Conservation (phyloP, 1,140 invertebrate species). For the Grapholita molesta region DNA sequence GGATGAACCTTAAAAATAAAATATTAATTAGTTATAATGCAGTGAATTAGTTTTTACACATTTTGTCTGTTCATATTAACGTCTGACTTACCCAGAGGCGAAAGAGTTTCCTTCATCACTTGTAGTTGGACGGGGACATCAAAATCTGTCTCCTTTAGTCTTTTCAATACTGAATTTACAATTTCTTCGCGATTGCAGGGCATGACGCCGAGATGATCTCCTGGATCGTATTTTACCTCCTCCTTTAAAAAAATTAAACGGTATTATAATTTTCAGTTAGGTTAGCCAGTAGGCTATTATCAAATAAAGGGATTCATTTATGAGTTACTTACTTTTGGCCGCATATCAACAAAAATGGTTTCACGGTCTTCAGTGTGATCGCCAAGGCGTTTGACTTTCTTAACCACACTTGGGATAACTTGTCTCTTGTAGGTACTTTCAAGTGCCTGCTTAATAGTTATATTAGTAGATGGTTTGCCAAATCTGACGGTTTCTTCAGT, state of each 20-base stretch:
- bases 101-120: slow-evolving; percentile 91
- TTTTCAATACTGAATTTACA: slow-evolving; percentile 88
- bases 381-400: slow-evolving; percentile 73
- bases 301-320: not conserved
- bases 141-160: slow-evolving; percentile 84
- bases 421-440: slow-evolving; percentile 80
- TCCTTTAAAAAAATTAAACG: slow-evolving; percentile 72
- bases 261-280: slow-evolving; percentile 1
- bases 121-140: slow-evolving; percentile 90
- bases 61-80: not conserved
- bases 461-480: slow-evolving; percentile 43
- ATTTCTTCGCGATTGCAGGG: slow-evolving; percentile 88
- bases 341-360: slow-evolving; percentile 79
- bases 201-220: slow-evolving; percentile 96
- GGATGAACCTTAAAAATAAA: slow-evolving; percentile 81
- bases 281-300: not conserved
- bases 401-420: slow-evolving; percentile 80
- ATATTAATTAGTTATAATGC: slow-evolving; percentile 6
- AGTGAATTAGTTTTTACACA: not conserved
- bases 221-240: slow-evolving; percentile 87
- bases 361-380: slow-evolving; percentile 61
- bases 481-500: slow-evolving; percentile 89
- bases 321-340: slow-evolving; percentile 63
- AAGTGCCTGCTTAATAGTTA: slow-evolving; percentile 49
- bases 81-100: slow-evolving; percentile 83